These are phyloP conservation scores for Xestia rhomboidea DNA, from an alignment of 2,888 invertebrate species.

Conservation along the genomic window DNA sequence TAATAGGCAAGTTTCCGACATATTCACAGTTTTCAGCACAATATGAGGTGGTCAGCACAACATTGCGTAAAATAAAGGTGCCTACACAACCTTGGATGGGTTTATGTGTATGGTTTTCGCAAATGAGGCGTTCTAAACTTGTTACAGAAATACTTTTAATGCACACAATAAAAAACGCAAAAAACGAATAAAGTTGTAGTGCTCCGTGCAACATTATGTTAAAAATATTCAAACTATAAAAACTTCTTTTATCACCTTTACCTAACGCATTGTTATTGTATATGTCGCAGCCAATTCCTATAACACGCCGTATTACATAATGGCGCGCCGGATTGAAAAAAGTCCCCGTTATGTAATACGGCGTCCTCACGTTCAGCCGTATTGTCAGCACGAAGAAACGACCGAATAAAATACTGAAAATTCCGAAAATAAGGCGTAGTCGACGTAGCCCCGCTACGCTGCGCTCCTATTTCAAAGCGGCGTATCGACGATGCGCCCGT, in stretches of 20 bases:
- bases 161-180: conserved; percentile 41
- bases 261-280: conserved; percentile 19
- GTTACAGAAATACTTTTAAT: conserved; percentile 62
- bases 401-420: no score
- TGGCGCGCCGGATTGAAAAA: no score
- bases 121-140: conserved; percentile 72
- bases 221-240: conserved; percentile 43
- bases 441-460: no score
- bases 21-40: conserved; percentile 77
- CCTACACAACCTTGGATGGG: conserved; percentile 74
- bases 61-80: conserved; percentile 71
- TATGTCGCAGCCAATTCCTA: no score
- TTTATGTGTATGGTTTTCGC: conserved; percentile 62
- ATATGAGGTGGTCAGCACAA: conserved; percentile 75
- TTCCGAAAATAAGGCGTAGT: no score
- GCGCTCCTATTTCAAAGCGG: no score
- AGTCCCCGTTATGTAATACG: no score
- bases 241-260: conserved; percentile 23
- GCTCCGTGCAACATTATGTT: conserved; percentile 45
- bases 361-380: no score
- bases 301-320: no score
- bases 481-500: no score
- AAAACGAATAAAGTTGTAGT: conserved; percentile 33
- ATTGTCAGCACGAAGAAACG: no score
- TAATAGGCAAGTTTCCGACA: conserved; percentile 60